Evolutionary conservation across 2,888 invertebrate species (phyloP), one percentile per base, ranked within the genome.

Genomic region (Eumerus sabulonum): DNA sequence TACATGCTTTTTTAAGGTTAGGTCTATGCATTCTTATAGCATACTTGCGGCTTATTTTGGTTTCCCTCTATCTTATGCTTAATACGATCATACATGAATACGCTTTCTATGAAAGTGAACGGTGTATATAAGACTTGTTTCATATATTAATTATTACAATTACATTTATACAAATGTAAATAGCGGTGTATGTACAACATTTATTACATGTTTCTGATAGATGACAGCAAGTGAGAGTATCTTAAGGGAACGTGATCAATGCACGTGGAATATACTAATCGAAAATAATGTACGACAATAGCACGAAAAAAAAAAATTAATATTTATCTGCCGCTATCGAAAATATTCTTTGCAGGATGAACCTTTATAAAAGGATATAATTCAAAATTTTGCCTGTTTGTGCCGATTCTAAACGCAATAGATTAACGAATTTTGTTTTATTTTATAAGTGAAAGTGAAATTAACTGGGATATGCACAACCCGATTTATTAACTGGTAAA

Each of bases 181-280:
- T 27, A 60, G 42, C 67, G 56, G 72, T 77, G 72, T 73, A 77
- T 77, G 38, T 72, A 77, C 71, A 72, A 19, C 63, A 70, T 54
- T 72, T 45, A 57, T 47, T 17, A 35, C 51, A 62, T 54, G 38
- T 42, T 54, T 54, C 17, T 11, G 11, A 57, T 27, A 27, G 27
- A 27, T 27, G 27, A 42, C 12, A 5, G 17, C 9, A 17, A 18
- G 1, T 14, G 17, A 17, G 17, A 47, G 7, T 47, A 47, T 17
- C 3, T 5, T 9, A 47, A 9, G 0, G 17, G 7, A 45, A 13
- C 16, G 14, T 9, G n/a, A 14, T 13, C n/a, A 27, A 27, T 7
- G 13, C 59, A 50, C 64, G 54, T 63, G 76, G 63, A 27, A 27
- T 27, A 4, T 7, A 27, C 27, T 4, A 27, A 27, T 27, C 7